These are phyloP conservation scores for Sceloporus tristichus DNA, from an alignment of 2,113 vertebrate species.

Conservation along the genomic window DNA sequence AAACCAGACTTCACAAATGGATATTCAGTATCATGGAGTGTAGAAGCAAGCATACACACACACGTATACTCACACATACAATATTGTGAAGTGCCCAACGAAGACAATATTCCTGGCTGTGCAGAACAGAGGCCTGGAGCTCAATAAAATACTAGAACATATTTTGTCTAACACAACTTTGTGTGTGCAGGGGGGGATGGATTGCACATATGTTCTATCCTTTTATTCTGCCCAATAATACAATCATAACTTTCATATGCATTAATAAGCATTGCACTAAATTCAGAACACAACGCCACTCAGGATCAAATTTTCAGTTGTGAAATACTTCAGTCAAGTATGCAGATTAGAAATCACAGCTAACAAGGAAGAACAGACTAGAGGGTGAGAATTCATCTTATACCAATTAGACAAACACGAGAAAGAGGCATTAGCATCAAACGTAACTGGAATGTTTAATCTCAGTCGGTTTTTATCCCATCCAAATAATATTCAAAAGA, in stretches of 20 bases:
- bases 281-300: background rate
- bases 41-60: no score
- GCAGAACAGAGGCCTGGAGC: background rate
- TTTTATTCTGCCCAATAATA: background rate
- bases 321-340: slow-evolving; percentile 34
- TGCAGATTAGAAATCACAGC: slow-evolving; percentile 32
- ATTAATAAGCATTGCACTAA: slow-evolving; percentile 33
- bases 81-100: no score
- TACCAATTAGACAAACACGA: slow-evolving; percentile 59
- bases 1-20: no score
- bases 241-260: background rate
- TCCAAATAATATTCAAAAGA: slow-evolving; percentile 20
- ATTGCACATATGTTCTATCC: background rate
- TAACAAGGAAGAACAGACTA: slow-evolving; percentile 22
- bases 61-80: no score
- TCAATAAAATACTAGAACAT: background rate
- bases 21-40: no score
- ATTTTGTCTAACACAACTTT: background rate
- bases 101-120: background rate
- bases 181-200: background rate
- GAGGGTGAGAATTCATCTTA: slow-evolving; percentile 38
- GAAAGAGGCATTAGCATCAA: slow-evolving; percentile 35
- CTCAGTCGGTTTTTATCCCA: slow-evolving; percentile 21
- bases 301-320: slow-evolving; percentile 37
- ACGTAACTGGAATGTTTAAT: slow-evolving; percentile 45